These are phyloP conservation scores for Petrolisthes manimaculis DNA, from an alignment of 2,888 invertebrate species.

Conservation along the genomic window DNA sequence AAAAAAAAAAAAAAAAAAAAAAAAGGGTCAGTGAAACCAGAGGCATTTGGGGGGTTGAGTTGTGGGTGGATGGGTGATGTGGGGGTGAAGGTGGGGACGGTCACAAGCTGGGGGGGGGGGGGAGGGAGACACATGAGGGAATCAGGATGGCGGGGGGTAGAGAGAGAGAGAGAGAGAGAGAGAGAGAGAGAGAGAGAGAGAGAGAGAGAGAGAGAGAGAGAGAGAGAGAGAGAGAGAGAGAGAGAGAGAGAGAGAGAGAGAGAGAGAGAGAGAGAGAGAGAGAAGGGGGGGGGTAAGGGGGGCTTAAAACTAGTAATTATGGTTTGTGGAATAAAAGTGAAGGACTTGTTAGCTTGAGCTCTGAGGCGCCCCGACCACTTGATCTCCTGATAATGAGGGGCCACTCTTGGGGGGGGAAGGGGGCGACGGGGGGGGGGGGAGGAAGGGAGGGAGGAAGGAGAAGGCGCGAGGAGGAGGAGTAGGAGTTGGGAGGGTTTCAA, in stretches of 20 bases:
- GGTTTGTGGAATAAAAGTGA: conserved; percentile 11
- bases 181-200: background rate
- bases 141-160: background rate
- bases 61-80: too few relatives aligned
- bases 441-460: background rate
- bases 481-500: background rate
- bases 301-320: conserved; percentile 5
- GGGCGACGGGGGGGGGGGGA: background rate
- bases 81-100: too few relatives aligned
- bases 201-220: background rate
- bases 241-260: background rate
- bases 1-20: too few relatives aligned
- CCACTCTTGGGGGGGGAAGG: background rate
- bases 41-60: too few relatives aligned
- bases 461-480: background rate
- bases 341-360: background rate
- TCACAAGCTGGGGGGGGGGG: background rate
- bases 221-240: background rate
- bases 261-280: background rate
- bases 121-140: background rate
- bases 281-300: background rate
- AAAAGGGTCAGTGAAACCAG: too few relatives aligned
- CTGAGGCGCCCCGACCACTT: conserved; percentile 13
- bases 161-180: background rate
- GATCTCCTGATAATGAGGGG: conserved; percentile 1